These are phyloP conservation scores for Venustoraphidia nigricollis DNA, from an alignment of 2,888 invertebrate genomes.

Conservation along the genomic window DNA sequence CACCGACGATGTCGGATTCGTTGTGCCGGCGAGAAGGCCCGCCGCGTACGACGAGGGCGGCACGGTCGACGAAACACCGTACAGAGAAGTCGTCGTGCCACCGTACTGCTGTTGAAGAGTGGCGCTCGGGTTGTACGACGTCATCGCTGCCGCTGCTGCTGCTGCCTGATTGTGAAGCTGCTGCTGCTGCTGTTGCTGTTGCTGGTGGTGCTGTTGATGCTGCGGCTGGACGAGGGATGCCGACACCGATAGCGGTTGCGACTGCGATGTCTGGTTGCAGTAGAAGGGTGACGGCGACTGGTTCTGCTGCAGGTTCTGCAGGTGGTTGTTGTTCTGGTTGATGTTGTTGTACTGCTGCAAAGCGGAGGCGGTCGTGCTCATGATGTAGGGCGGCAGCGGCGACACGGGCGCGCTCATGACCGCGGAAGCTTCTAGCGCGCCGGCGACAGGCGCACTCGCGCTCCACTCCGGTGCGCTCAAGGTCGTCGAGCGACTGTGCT, in stretches of 20 bases:
- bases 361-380: conserved; percentile 12
- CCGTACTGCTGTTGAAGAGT: not conserved
- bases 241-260: not conserved
- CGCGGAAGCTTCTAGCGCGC: conserved; percentile 4
- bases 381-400: conserved; percentile 2
- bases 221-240: not conserved
- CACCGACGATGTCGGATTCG: conserved; percentile 32
- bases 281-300: not conserved
- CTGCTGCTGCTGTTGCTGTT: no score
- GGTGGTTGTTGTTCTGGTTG: conserved; percentile 20
- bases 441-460: not conserved
- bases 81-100: not conserved
- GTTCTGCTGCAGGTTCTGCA: conserved; percentile 15
- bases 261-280: not conserved
- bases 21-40: conserved; percentile 32
- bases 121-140: not conserved
- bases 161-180: not conserved
- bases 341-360: conserved; percentile 23
- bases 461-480: conserved; percentile 30
- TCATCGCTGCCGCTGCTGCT: not conserved
- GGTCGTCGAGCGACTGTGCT: conserved; percentile 62
- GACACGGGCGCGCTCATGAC: conserved; percentile 5
- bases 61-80: conserved; percentile 21
- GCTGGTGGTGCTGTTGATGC: not conserved
- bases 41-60: conserved; percentile 35